Percentiles rank a stretch among this genome's conserved stretches.
Evolutionary conservation across 1,140 invertebrate species (phyloP).

Genomic region (Chrysopa pallens): DNA sequence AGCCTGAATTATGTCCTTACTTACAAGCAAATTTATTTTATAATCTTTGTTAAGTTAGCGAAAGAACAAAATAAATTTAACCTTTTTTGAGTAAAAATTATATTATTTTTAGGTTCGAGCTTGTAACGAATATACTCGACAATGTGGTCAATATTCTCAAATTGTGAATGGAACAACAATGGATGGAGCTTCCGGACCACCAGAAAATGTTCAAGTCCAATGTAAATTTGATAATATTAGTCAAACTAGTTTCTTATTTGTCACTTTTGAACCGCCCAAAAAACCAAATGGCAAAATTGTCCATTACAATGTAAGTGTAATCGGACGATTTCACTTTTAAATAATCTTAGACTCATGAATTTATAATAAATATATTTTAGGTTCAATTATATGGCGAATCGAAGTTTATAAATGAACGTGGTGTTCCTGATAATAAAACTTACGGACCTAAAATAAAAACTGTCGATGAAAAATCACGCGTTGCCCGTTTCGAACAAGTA

Average conservation of each 20-base stretch:
- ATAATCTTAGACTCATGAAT: constrained; percentile 2
- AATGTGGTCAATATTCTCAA: constrained; percentile 55
- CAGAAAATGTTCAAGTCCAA: constrained; percentile 36
- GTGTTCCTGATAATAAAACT: constrained; percentile 27
- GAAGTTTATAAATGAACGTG: constrained; percentile 35
- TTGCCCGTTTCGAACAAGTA: constrained; percentile 38
- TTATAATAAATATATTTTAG: constrained; percentile 14
- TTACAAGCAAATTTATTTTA: too few relatives aligned
- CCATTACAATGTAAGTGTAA: constrained; percentile 39
- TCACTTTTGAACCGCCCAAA: constrained; percentile 49
- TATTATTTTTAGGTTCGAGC: constrained; percentile 34
- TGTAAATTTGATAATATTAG: constrained; percentile 48
- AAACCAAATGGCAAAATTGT: constrained; percentile 57
- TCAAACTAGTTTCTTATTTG: constrained; percentile 37
- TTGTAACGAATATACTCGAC: constrained; percentile 55
- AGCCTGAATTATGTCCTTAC: too few relatives aligned
- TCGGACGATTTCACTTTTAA: not conserved
- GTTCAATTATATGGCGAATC: constrained; percentile 39
- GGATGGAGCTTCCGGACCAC: constrained; percentile 38
- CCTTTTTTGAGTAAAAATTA: not conserved
- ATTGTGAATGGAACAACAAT: constrained; percentile 59
- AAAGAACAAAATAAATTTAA: too few relatives aligned
- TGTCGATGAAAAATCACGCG: constrained; percentile 29
- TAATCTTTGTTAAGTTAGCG: too few relatives aligned
- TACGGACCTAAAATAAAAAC: constrained; percentile 38